Conservation (phyloP, 2,888 invertebrate genomes). For the Notodonta ziczac region DNA sequence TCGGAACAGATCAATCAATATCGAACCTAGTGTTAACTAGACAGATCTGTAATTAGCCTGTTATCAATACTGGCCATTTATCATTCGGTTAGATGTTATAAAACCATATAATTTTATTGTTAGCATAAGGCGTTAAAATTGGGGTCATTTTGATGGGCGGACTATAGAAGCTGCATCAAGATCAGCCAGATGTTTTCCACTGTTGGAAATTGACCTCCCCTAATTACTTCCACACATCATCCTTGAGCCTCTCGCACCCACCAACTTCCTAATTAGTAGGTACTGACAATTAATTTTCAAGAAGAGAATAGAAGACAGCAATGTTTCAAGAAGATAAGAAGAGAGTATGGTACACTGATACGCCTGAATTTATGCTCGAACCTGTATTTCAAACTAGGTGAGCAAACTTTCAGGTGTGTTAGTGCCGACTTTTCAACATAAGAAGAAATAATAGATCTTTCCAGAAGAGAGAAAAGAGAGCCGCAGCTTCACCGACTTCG, state of each 20-base stretch:
- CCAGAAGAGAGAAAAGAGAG: background rate
- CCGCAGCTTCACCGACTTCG: no score
- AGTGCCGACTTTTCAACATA: slow-evolving; percentile 75
- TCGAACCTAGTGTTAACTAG: slow-evolving; percentile 11
- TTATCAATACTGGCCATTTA: slow-evolving; percentile 1
- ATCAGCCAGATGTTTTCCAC: no score
- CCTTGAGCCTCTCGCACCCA: no score
- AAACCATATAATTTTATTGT: background rate
- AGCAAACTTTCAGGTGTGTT: slow-evolving; percentile 96
- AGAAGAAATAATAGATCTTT: slow-evolving; percentile 17
- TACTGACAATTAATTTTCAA: no score
- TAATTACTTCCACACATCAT: no score
- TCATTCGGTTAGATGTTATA: background rate
- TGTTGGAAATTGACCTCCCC: no score
- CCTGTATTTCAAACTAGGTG: slow-evolving; percentile 89
- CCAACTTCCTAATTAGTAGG: no score
- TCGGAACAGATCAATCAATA: slow-evolving; percentile 20
- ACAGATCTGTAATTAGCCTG: slow-evolving; percentile 17
- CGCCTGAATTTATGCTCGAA: slow-evolving; percentile 94
- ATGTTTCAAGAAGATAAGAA: slow-evolving; percentile 34
- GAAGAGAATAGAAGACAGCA: background rate
- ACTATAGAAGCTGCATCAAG: no score
- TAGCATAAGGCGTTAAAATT: no score
- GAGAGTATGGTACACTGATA: slow-evolving; percentile 84
- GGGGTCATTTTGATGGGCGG: no score